phyloP scores from a whole-genome alignment of 2,797 vertebrate species.

The Alectoris magna region DNA sequence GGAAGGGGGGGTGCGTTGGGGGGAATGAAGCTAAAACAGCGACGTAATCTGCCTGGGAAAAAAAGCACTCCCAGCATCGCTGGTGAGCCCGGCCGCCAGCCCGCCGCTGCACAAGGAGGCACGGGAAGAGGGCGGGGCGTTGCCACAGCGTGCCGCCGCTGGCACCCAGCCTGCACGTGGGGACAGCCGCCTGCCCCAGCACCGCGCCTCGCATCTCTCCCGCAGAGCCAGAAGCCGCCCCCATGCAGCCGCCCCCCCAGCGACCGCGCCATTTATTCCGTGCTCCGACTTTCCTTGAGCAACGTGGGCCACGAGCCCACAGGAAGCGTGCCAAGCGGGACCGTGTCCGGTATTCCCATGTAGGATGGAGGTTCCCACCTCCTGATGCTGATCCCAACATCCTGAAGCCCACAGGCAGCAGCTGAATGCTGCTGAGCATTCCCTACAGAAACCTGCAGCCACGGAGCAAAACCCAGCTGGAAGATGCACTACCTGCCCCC shows the following conservation, averaged over 20 bases:
- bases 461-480: neutral
- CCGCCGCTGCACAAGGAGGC: rapidly evolving
- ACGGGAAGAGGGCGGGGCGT: rapidly evolving
- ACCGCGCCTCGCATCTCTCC: too few relatives aligned
- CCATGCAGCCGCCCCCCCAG: too few relatives aligned
- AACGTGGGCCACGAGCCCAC: neutral
- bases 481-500: neutral
- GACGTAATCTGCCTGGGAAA: slow-evolving; percentile 73
- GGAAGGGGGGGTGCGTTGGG: slow-evolving; percentile 56
- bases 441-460: neutral
- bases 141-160: neutral
- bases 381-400: neutral
- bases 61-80: neutral
- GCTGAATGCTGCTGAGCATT: neutral
- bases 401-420: neutral
- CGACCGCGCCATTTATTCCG: neutral
- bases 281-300: neutral
- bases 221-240: too few relatives aligned
- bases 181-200: rapidly evolving
- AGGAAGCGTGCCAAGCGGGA: neutral
- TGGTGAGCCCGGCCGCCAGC: neutral
- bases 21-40: slow-evolving; percentile 52
- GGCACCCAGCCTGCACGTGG: rapidly evolving
- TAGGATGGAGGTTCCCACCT: neutral
- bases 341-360: neutral